Conservation (phyloP, 2,888 invertebrate species). For the Parnassius orleans region DNA sequence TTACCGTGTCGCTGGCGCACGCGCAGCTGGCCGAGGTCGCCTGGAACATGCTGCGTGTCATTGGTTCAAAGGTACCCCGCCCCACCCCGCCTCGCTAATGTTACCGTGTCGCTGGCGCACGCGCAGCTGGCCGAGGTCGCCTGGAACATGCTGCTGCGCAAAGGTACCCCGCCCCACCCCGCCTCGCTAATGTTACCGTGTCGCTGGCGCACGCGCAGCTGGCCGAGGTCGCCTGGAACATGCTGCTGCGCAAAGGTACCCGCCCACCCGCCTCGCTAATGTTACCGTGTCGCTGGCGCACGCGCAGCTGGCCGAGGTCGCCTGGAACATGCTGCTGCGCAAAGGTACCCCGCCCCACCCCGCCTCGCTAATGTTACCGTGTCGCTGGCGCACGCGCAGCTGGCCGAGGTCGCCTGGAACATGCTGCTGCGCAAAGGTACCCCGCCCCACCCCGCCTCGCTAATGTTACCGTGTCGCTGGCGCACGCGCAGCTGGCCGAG, state of each 20-base stretch:
- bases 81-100: no score
- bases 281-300: conserved; percentile 87
- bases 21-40: conserved; percentile 91
- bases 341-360: conserved; percentile 71
- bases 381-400: conserved; percentile 55
- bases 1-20: background rate
- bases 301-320: conserved; percentile 82
- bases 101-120: conserved; percentile 49
- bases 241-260: conserved; percentile 90
- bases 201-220: conserved; percentile 88
- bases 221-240: conserved; percentile 93
- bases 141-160: conserved; percentile 93
- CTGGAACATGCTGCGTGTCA: conserved; percentile 93
- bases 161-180: conserved; percentile 65
- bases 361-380: no score
- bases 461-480: no score
- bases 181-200: no score
- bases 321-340: conserved; percentile 96
- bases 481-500: conserved; percentile 83
- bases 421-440: conserved; percentile 92
- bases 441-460: no score
- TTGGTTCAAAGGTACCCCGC: conserved; percentile 80
- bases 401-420: conserved; percentile 94
- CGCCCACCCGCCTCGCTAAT: background rate
- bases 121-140: conserved; percentile 91